Conservation (phyloP, 2,888 invertebrate genomes). For the Gasteruption jaculator region DNA sequence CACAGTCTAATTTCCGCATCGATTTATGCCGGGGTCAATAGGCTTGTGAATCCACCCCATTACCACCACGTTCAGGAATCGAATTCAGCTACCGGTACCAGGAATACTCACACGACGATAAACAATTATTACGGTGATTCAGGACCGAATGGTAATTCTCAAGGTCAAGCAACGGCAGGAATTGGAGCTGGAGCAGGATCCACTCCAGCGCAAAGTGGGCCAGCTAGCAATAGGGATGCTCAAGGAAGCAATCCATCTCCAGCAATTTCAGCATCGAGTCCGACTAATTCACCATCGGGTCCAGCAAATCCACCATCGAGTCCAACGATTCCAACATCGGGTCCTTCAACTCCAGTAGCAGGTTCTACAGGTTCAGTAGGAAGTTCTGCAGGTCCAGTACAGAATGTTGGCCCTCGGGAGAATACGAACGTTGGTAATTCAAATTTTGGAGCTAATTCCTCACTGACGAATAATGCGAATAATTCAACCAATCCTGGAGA, state of each 20-base stretch:
- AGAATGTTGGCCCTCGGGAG: no score
- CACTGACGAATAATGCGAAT: neutral
- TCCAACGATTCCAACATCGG: neutral
- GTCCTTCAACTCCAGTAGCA: neutral
- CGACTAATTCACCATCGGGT: neutral
- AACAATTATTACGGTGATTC: conserved; percentile 31
- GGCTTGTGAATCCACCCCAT: conserved; percentile 29
- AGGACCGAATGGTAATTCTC: no score
- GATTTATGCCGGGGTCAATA: conserved; percentile 34
- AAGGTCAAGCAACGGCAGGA: no score
- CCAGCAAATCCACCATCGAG: conserved; percentile 6
- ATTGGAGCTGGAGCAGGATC: no score
- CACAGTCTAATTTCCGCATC: conserved; percentile 35
- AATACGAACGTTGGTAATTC: conserved; percentile 2
- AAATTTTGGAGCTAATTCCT: neutral
- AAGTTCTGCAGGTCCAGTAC: no score
- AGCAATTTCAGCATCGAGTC: neutral
- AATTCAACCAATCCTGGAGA: neutral
- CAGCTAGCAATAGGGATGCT: conserved; percentile 3
- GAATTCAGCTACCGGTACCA: conserved; percentile 1
- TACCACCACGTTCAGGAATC: conserved; percentile 15
- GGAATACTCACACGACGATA: conserved; percentile 30
- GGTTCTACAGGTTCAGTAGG: no score
- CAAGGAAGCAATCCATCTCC: neutral
- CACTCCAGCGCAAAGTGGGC: neutral